These are phyloP conservation scores for Urocynchramus pylzowi DNA, from an alignment of 2,113 vertebrate genomes.

Conservation along the genomic window DNA sequence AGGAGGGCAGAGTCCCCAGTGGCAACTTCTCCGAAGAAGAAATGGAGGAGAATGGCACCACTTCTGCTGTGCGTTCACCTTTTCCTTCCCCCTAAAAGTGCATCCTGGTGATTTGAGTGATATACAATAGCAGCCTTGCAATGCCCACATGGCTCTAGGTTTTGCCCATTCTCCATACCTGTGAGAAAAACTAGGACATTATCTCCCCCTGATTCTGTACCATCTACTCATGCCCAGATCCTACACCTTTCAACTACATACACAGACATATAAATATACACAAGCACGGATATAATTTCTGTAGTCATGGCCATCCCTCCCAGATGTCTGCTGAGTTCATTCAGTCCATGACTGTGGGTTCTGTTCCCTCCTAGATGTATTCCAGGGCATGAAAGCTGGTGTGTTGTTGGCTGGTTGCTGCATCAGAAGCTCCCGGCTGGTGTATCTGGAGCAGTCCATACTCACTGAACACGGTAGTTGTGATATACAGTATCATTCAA, in stretches of 20 bases:
- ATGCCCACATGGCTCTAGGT: neutral
- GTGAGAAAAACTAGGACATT: neutral
- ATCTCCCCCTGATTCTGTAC: neutral
- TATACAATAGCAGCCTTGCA: neutral
- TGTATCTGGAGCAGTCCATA: neutral
- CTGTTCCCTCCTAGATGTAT: neutral
- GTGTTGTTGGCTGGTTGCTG: neutral
- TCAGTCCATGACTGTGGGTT: neutral
- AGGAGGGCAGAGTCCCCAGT: neutral
- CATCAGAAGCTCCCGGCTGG: neutral
- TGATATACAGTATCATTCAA: neutral
- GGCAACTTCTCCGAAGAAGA: rapidly evolving
- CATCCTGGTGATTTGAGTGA: no score
- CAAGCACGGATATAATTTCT: neutral
- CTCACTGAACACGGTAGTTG: neutral
- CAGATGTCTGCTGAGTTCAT: neutral
- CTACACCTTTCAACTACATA: neutral
- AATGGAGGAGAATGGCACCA: neutral
- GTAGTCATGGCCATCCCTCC: neutral
- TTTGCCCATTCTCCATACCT: neutral
- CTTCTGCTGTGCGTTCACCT: neutral
- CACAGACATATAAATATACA: neutral
- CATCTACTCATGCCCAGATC: neutral
- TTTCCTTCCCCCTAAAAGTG: rapidly evolving
- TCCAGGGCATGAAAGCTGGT: neutral